phyloP scores from a whole-genome alignment of 2,113 vertebrate species.

The Cervus canadensis region DNA sequence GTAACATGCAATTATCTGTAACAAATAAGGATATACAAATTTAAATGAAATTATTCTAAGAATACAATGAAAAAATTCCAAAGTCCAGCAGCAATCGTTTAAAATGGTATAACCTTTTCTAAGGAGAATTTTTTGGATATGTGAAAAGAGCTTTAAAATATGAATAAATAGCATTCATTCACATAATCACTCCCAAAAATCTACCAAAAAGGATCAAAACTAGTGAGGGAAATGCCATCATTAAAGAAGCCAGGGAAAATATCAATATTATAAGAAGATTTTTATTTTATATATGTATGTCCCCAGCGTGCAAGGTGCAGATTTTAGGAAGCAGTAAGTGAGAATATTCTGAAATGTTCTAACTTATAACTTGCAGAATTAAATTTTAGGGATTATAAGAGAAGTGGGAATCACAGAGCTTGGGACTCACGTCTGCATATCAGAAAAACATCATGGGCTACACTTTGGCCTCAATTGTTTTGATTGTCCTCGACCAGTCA shows the following conservation, averaged over 20 bases:
- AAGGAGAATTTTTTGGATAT: background rate
- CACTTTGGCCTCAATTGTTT: background rate
- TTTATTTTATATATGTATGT: background rate
- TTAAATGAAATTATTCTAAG: background rate
- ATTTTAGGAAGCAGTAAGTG: background rate
- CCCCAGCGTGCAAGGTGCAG: background rate
- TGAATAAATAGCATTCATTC: background rate
- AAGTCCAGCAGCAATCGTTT: background rate
- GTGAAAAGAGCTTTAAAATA: background rate
- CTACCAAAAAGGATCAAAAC: background rate
- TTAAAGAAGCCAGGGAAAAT: background rate
- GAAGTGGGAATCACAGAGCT: background rate
- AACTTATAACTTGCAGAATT: background rate
- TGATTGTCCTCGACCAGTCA: background rate
- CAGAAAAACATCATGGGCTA: constrained; percentile 2
- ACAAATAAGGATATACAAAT: constrained; percentile 2
- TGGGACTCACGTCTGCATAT: background rate
- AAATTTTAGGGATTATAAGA: background rate
- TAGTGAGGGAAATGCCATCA: background rate
- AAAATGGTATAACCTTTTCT: background rate
- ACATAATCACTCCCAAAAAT: background rate
- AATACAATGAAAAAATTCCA: background rate
- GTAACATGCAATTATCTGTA: background rate
- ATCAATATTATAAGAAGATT: background rate
- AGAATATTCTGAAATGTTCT: background rate